These are phyloP conservation scores for Goniozus legneri DNA, from an alignment of 1,140 invertebrate species.

Conservation along the genomic window DNA sequence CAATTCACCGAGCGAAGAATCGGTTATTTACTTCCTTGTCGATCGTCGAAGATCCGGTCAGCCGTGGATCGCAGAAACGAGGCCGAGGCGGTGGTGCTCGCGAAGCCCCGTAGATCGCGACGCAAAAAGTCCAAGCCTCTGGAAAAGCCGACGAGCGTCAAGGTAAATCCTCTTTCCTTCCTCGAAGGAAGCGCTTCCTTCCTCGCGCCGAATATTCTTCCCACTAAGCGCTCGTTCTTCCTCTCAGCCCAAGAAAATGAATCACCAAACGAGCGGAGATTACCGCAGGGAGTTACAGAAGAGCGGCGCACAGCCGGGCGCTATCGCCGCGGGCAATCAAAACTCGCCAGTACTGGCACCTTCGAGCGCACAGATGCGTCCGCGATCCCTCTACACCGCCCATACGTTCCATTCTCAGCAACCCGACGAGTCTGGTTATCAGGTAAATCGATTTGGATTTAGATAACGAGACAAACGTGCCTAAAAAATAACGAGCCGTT, in stretches of 20 bases:
- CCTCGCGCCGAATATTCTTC: too few species aligned
- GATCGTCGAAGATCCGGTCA: conserved; percentile 18
- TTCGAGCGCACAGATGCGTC: conserved; percentile 31
- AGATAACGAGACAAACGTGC: too few species aligned
- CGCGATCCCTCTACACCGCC: conserved; percentile 42
- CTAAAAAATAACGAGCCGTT: too few species aligned
- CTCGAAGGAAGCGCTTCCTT: too few species aligned
- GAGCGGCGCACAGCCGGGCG: conserved; percentile 16
- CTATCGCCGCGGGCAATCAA: conserved; percentile 26
- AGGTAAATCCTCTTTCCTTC: too few species aligned
- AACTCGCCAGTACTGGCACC: conserved; percentile 18
- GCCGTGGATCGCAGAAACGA: conserved; percentile 34
- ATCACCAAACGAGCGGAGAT: conserved; percentile 16
- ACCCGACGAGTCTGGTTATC: conserved; percentile 35
- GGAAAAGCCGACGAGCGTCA: neutral
- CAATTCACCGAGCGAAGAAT: too few species aligned
- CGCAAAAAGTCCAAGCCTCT: conserved; percentile 30
- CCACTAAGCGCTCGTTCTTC: too few species aligned
- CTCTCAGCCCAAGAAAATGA: neutral
- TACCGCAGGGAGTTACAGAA: conserved; percentile 39
- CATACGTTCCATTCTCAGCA: conserved; percentile 41
- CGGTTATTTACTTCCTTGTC: too few species aligned
- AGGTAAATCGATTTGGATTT: conserved; percentile 17
- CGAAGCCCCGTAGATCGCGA: conserved; percentile 34
- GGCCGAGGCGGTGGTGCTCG: conserved; percentile 25